Conservation (phyloP, 2,113 vertebrate species). For the Spheniscus mendiculus region DNA sequence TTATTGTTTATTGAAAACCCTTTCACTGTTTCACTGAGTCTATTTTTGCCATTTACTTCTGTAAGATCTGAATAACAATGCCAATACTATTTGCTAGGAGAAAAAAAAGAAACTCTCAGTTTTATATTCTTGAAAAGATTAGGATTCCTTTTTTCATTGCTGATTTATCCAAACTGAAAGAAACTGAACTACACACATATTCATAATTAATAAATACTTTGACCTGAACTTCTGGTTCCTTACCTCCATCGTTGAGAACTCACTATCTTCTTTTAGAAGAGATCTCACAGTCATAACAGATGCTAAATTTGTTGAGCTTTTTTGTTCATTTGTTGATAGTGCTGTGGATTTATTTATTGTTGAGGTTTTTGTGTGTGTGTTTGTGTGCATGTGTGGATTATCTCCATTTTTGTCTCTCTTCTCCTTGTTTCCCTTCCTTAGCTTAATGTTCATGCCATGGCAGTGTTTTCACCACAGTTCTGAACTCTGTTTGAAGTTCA, state of each 20-base stretch:
- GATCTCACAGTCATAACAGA: not conserved
- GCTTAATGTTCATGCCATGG: not conserved
- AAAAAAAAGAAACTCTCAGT: not conserved
- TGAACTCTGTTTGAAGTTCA: not conserved
- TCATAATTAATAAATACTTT: not conserved
- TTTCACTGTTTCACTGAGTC: not conserved
- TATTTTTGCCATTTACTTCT: not conserved
- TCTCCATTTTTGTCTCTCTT: not conserved
- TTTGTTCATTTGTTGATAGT: not conserved
- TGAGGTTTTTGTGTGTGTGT: not conserved
- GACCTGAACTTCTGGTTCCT: not conserved
- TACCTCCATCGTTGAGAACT: not conserved
- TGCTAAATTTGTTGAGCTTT: not conserved
- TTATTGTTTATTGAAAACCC: conserved; percentile 49
- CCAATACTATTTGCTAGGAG: not conserved
- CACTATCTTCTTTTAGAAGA: not conserved
- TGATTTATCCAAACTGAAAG: not conserved
- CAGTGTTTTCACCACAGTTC: not conserved
- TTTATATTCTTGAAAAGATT: not conserved
- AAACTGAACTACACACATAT: not conserved
- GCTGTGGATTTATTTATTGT: not conserved
- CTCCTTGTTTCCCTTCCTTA: not conserved
- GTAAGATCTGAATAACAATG: not conserved
- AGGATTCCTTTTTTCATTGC: not conserved
- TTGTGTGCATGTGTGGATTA: not conserved